Base-by-base conservation (phyloP, 1,140 invertebrate species). In the Nasonia vitripennis region DNA sequence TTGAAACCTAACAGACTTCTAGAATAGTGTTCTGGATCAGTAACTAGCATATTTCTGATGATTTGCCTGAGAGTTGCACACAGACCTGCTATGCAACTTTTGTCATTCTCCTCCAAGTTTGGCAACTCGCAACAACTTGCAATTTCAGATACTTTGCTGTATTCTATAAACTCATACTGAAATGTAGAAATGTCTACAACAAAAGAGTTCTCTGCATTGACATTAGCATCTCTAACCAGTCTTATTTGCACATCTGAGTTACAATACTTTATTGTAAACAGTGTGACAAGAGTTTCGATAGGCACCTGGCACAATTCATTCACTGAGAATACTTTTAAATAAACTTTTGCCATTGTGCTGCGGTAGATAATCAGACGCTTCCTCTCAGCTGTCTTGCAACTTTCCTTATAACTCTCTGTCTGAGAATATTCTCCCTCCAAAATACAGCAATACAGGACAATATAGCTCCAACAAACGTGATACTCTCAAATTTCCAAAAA, bases 401-500 rank as follows among this genome's bases (percentile, higher is more conserved):
- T 91, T 95, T 94, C 83, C 94, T 92, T 80, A 95, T 92, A 37
- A 95, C 92, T 62, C 94, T 89, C 85, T 94, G 93, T 83, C 96
- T 94, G 1, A 96, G 89, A 55, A 95, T 91, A 86, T 93, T 94
- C 87, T 95, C 95, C 79, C 95, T 91, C 87, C 94, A 91, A 83
- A 93, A 93, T 5, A 95, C 95, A 75, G 93, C 89, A 12, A 93
- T 87, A 78, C 94, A 94, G 37, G 96, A 97, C 14, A 96, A 88
- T 7, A 96, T 86, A 12, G 95, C 95, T 48, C 96, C 81, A 0
- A 95, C 90, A 88, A 97, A 96, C 92, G 96, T 96, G 86, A 96
- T 95, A 17, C 94, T 94, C 90, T 98, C 96, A 91, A 98, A 98
- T 89, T 97, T 96, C 95, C 97, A 97, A 92, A 97, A 98, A 71